Base-by-base conservation (phyloP, 2,797 vertebrate genomes). In the Tinamus major region DNA sequence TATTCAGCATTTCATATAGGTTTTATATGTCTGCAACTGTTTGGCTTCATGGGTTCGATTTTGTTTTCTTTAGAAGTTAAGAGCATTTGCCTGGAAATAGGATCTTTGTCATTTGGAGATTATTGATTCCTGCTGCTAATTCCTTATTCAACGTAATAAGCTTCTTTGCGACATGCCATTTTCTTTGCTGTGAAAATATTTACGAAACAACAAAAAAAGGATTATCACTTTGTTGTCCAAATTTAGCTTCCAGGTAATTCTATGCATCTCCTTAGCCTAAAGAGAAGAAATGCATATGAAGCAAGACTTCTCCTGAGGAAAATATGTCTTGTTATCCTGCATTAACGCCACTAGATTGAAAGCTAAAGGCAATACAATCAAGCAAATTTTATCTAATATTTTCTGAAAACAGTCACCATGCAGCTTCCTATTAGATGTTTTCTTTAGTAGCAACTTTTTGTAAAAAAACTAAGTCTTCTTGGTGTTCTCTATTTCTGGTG, bases 101-200 rank as follows among this genome's bases (percentile, higher is more conserved):
- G 85, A 91, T 86, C 87, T 95, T 92, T 95, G 68, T 90, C 85
- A 62, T 92, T 94, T 58, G 70, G 87, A 95, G 96, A 92, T 93
- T 92, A 91, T 93, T 85, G 91, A 79, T 92, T 86, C 87, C 89
- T 11, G 15, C 89, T 94, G 89, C 92, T 96, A 86, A 95, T 94
- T 94, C 94, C 77, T 67, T 70, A 68, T 79, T 94, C 62, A 56
- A 86, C 77, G 79, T 74, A 90, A 68, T 91, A 94, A 95, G 56
- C 92, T 59, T 95, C 87, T 95, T 94, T 92, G 77, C 70, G 77
- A 56, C 51, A 64, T 91, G 92, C 82, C 83, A 23, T 93, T 96
- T 93, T 77, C 88, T 93, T 92, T 91, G 61, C 89, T 93, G 70
- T 86, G 85, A 53, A 94, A 94, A 86, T 86, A 86, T 31, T 85